These are phyloP conservation scores for Osmerus mordax DNA, from an alignment of 2,113 vertebrate species.

Conservation along the genomic window DNA sequence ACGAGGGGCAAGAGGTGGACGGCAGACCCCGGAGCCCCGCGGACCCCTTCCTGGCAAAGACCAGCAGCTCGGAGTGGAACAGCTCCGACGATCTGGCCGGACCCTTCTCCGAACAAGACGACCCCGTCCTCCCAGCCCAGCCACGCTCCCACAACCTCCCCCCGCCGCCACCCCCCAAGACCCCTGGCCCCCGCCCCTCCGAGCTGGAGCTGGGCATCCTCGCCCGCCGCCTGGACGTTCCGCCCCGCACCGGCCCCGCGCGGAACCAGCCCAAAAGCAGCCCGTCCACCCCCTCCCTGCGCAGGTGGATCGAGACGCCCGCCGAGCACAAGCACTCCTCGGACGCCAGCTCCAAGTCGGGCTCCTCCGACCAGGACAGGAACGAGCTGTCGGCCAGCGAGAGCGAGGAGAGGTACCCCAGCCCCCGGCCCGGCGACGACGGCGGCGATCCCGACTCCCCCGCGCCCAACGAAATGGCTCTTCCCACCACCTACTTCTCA, in stretches of 20 bases:
- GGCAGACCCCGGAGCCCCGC: slow-evolving; percentile 44
- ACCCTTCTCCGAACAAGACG: slow-evolving; percentile 65
- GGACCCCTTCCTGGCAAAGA: slow-evolving; percentile 53
- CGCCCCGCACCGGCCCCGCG: slow-evolving; percentile 21
- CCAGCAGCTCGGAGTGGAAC: slow-evolving; percentile 72
- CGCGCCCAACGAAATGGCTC: slow-evolving; percentile 56
- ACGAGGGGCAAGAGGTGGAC: slow-evolving; percentile 45
- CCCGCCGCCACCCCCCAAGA: slow-evolving; percentile 83
- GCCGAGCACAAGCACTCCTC: slow-evolving; percentile 59
- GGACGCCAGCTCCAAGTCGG: slow-evolving; percentile 68
- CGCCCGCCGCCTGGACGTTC: slow-evolving; percentile 22
- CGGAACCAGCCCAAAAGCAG: slow-evolving; percentile 41
- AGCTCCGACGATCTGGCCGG: slow-evolving; percentile 68
- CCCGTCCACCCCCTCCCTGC: slow-evolving; percentile 36
- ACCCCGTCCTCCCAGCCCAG: slow-evolving; percentile 37
- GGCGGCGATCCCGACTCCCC: slow-evolving; percentile 32
- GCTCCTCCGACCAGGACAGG: slow-evolving; percentile 69
- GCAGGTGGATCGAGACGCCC: slow-evolving; percentile 60
- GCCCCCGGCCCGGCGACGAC: slow-evolving; percentile 31
- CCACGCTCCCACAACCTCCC: slow-evolving; percentile 63
- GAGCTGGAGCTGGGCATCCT: slow-evolving; percentile 30
- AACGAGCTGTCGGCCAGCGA: slow-evolving; percentile 70
- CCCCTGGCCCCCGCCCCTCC: slow-evolving; percentile 47
- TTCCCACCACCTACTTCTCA: slow-evolving; percentile 91
- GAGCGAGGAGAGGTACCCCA: slow-evolving; percentile 58